A percentile compares a stretch with the other conserved stretches of the same genome.
These are phyloP conservation scores for Terrapene triunguis DNA, from an alignment of 2,113 vertebrate genomes.

Conservation along the genomic window DNA sequence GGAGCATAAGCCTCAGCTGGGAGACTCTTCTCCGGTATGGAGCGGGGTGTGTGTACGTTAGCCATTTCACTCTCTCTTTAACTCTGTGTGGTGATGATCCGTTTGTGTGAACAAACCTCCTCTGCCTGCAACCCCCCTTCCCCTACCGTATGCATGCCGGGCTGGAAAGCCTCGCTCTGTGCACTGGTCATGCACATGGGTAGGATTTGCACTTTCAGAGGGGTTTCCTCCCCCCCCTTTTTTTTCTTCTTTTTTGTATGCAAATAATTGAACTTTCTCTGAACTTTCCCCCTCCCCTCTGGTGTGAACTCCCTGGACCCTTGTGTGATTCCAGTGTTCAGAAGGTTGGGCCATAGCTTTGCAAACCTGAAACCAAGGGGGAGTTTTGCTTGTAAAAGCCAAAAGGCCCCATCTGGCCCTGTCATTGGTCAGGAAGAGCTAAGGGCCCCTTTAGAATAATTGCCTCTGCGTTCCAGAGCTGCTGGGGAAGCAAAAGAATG, in stretches of 20 bases:
- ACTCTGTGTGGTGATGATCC: constrained; percentile 78
- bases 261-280: constrained; percentile 62
- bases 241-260: neutral
- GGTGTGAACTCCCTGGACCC: neutral
- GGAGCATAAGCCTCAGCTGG: constrained; percentile 91
- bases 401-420: neutral
- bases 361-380: neutral
- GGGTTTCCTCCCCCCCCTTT: neutral
- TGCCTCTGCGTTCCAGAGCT: neutral
- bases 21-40: constrained; percentile 99
- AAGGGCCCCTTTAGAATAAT: constrained; percentile 5
- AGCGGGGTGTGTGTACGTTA: constrained; percentile 99
- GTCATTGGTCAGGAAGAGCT: neutral
- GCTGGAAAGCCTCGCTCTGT: constrained; percentile 20
- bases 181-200: constrained; percentile 43
- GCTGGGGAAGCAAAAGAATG: constrained; percentile 28
- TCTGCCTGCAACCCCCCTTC: neutral
- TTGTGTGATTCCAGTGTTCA: neutral
- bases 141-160: constrained; percentile 40
- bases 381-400: neutral
- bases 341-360: neutral
- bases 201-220: neutral
- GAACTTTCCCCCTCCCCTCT: constrained; percentile 11
- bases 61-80: constrained; percentile 88
- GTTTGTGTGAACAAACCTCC: constrained; percentile 51